Base-by-base conservation (phyloP, 2,888 invertebrate genomes). In the Sphaerophoria rueppellii region DNA sequence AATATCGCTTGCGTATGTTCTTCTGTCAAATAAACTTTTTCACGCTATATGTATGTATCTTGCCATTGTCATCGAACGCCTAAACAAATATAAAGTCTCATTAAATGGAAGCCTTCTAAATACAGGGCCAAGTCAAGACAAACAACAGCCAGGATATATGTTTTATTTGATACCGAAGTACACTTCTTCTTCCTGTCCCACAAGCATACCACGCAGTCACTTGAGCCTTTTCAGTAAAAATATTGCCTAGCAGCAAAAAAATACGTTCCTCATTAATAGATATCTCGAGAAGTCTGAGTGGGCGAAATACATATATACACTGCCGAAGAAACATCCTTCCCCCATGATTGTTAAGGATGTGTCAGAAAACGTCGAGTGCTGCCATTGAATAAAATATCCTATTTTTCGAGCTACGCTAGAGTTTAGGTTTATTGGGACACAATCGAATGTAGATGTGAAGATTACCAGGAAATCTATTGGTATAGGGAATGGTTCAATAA, bases 41-140 rank as follows among this genome's bases (percentile, higher is more conserved):
- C 40, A n/a, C 12, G 6, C 54, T 67, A 54, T 24, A 24, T 24
- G 1, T 24, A n/a, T n/a, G n/a, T n/a, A n/a, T 67, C 67, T 40
- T 54, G 54, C 52, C 52, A 40, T 61, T 61, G 61, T 67, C 52
- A 65, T 65, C 52, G 65, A 65, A 37, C 16, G 52, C 50, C 52
- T 65, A 24, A 4, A 11, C 37, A 24, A 1, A 24, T 11, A 60
- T 16, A 50, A 58, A 35, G 50, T 14, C 35, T 65, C 65, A 52
- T 52, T 11, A 34, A 11, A 48, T 48, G 7, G 67, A 67, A 67
- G 67, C 67, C 67, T 40, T 67, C 24, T 54, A 67, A 67, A 40
- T 54, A 37, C 24, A 12, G 24, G 24, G 24, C 1, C 24, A 24
- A 24, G 24, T 24, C 7, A 6, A 9, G 11, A 6, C 40, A 0